Base-by-base conservation (phyloP, 2,888 invertebrate species). In the Bimastos eiseni region DNA sequence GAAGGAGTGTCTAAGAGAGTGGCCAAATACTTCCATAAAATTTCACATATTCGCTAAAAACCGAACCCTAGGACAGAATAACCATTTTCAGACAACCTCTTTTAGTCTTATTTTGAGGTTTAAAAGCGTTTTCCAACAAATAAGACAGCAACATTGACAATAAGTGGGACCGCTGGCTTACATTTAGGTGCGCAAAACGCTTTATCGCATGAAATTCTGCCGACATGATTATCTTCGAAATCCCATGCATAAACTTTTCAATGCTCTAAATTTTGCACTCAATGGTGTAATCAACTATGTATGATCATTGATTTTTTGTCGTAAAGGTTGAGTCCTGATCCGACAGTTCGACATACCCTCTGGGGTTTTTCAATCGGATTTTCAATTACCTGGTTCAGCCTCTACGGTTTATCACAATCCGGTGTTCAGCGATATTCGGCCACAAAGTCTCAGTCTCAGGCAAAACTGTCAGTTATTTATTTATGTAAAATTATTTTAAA, bases 291-390 rank as follows among this genome's bases (percentile, higher is more conserved):
- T 41, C 41, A 15, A 49, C 21, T n/a, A n/a, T n/a, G n/a, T n/a
- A n/a, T n/a, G n/a, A n/a, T n/a, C n/a, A n/a, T n/a, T n/a, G n/a
- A n/a, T n/a, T n/a, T n/a, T n/a, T n/a, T n/a, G n/a, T n/a, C n/a
- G 1, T 33, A 34, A 8, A 90, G 90, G 2, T 90, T 24, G 38
- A 70, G 70, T 70, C 44, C 70, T 90, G 90, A 90, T 70, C 83
- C 83, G 17, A 90, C 90, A 19, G 90, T 70, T 34, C 49, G 90
- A 34, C 90, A 90, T 34, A 90, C 90, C 13, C 1, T 90, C 83
- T 90, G 90, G 90, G 83, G 83, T n/a, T 90, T 70, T 90, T 8
- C 33, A 24, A 34, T 90, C 34, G 90, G 90, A 8, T 37, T 21
- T 49, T 19, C 49, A 30, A 21, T 13, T 5, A 36, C 83, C 21